Conservation (phyloP, 2,113 vertebrate species). For the Neolamprologus falcicula region DNA sequence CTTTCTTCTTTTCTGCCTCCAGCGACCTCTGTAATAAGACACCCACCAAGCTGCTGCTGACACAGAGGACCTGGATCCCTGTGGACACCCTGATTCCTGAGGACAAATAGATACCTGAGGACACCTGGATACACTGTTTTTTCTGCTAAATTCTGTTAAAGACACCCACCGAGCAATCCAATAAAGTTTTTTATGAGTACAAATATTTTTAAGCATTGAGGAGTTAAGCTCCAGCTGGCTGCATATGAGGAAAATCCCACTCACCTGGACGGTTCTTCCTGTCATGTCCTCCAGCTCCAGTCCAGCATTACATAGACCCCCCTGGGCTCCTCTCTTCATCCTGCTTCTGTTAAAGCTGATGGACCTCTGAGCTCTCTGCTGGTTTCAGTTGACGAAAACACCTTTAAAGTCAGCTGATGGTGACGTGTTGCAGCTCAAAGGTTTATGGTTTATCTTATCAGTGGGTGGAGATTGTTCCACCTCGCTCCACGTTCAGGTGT, state of each 20-base stretch:
- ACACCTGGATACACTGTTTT: neutral
- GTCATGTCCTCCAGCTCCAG: conserved; percentile 4
- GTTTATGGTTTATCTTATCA: conserved; percentile 18
- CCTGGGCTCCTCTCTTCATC: neutral
- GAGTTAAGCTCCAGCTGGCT: neutral
- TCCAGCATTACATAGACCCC: neutral
- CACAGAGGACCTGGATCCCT: neutral
- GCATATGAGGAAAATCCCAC: neutral
- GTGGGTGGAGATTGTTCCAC: neutral
- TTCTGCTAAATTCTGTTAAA: neutral
- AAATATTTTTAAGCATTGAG: neutral
- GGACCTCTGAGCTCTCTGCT: neutral
- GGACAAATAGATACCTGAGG: neutral
- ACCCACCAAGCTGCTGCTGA: conserved; percentile 17
- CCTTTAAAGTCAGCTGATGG: neutral
- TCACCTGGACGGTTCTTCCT: neutral
- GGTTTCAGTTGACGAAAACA: neutral
- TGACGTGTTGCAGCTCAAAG: neutral
- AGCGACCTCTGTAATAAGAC: conserved; percentile 37
- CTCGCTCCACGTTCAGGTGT: neutral
- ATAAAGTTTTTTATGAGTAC: neutral
- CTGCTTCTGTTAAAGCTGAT: neutral
- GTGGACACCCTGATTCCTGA: neutral
- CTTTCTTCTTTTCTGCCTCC: conserved; percentile 34
- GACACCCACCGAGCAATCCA: neutral